Base-by-base conservation (phyloP, 2,888 invertebrate genomes). In the Cephus rjabovi region DNA sequence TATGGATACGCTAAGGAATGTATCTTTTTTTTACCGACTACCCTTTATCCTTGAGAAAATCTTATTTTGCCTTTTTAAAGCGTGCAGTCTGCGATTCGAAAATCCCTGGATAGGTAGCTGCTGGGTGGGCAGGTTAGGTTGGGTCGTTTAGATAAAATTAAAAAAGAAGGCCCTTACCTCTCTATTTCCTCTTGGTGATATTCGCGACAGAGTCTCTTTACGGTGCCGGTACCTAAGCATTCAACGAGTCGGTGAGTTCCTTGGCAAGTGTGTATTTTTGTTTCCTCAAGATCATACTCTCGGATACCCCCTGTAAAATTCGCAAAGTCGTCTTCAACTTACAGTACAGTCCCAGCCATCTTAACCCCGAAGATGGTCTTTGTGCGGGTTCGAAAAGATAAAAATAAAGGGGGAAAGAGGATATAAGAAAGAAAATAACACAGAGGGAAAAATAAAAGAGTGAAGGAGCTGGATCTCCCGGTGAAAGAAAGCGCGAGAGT, bases 11-110 rank as follows among this genome's bases (percentile, higher is more conserved):
- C 12, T 71, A 34, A 69, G 37, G 77, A 69, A 23, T 71, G 35
- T 75, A 33, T 15, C 1, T 34, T 40, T 15, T 40, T 15, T 56
- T 73, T 77, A 11, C 71, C 78, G 74, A 78, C 79, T 77, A 76
- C 76, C 11, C 34, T 12, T 69, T 15, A 12, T 35, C 40, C 23
- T 30, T 31, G 56, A 56, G 33, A 75, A 33, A 73, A 12, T 15
- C 34, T 75, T 79, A 70, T 73, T 33, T 73, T n/a, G 71, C n/a
- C 23, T 23, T 69, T 75, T 76, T 35, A 75, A 56, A 56, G 56
- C 9, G 2, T 56, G 75, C 34, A 71, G 37, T 74, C 71, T n/a
- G 34, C 69, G 75, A 76, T 76, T 70, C 69, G 40, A 76, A 34
- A 56, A 70, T 34, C 4, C 11, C 9, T 73, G 34, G 34, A 69